These are phyloP conservation scores for Geotrypetes seraphini DNA, from an alignment of 2,797 vertebrate genomes.

Conservation along the genomic window DNA sequence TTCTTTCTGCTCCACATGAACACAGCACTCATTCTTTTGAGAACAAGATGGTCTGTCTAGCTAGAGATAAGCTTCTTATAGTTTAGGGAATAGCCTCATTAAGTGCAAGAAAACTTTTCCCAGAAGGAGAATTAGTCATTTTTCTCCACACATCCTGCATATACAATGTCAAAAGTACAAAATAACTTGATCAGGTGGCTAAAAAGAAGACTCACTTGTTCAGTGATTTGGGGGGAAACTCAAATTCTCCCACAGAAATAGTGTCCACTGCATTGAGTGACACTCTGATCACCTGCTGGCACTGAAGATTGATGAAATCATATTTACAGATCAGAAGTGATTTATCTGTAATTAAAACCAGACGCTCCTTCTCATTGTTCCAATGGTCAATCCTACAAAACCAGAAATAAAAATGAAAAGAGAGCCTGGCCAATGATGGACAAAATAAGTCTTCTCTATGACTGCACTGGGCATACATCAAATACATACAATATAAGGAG, in stretches of 20 bases:
- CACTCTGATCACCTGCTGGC: constrained; percentile 81
- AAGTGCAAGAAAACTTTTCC: too few species aligned
- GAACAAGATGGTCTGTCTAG: too few species aligned
- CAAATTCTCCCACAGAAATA: constrained; percentile 81
- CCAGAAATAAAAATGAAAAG: not conserved
- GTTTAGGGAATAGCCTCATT: too few species aligned
- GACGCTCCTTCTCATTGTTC: constrained; percentile 91
- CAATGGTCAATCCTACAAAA: constrained; percentile 81
- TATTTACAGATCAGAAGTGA: constrained; percentile 92
- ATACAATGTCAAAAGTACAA: too few species aligned
- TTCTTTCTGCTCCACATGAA: too few species aligned
- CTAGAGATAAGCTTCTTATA: too few species aligned
- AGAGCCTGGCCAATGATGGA: too few species aligned
- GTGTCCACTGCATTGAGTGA: constrained; percentile 80
- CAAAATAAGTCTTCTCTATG: not conserved
- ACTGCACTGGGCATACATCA: too few species aligned
- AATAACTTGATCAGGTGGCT: rapidly evolving
- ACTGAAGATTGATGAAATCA: constrained; percentile 89
- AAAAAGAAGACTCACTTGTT: constrained; percentile 90
- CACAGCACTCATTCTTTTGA: too few species aligned
- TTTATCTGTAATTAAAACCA: constrained; percentile 85
- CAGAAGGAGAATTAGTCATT: too few species aligned
- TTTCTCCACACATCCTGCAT: too few species aligned
- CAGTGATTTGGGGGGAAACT: constrained; percentile 87
- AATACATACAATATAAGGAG: too few species aligned